Conservation (phyloP, 30 jellyfish, hydroid and myxozoan species). For the Catostylus mosaicus region DNA sequence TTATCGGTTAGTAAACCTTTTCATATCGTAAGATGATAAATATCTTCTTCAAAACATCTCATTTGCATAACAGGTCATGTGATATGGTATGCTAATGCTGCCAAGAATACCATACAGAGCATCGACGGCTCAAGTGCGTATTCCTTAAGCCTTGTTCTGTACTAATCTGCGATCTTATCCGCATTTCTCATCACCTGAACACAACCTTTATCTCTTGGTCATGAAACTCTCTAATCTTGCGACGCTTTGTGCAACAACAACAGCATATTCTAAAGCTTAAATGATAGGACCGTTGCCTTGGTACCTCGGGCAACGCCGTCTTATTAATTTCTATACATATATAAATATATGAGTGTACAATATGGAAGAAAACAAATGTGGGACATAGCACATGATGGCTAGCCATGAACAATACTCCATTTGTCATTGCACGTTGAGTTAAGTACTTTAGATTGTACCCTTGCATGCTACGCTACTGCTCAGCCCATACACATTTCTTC, state of each 20-base stretch:
- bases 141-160: no score
- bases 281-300: conserved; percentile 6
- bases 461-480: conserved; percentile 56
- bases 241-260: neutral
- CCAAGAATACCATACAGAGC: no score
- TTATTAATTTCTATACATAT: neutral
- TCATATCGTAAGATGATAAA: no score
- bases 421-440: conserved; percentile 56
- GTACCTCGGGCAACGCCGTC: neutral
- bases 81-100: neutral
- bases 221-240: no score
- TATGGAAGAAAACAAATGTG: conserved; percentile 1
- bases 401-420: conserved; percentile 34
- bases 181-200: no score
- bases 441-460: conserved; percentile 50
- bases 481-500: conserved; percentile 33
- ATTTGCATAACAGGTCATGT: neutral
- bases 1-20: no score
- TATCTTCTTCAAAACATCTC: no score
- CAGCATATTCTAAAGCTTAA: neutral
- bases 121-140: no score
- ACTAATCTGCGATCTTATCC: no score
- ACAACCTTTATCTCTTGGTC: no score
- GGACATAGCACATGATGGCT: conserved; percentile 56
- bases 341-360: neutral